Evolutionary conservation across 2,888 invertebrate species (phyloP).

Genomic region (Aspidapion aeneum): DNA sequence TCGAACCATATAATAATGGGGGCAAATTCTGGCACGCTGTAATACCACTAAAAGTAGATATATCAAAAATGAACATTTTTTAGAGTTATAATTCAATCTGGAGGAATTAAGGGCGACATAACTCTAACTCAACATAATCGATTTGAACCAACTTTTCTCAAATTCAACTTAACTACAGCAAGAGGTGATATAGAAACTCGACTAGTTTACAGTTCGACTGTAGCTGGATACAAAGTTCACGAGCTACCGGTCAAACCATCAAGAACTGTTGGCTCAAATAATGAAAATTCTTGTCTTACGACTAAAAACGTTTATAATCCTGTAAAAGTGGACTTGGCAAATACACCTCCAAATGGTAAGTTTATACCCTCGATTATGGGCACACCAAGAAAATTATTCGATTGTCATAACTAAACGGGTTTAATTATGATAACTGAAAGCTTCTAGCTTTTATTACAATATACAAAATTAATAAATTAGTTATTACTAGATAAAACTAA

Average conservation of each 20-base stretch:
- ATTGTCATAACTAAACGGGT: too few relatives aligned
- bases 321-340: constrained; percentile 52
- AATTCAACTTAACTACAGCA: constrained; percentile 65
- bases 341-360: constrained; percentile 64
- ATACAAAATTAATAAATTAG: too few relatives aligned
- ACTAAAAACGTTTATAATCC: constrained; percentile 81
- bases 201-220: constrained; percentile 69
- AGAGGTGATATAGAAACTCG: constrained; percentile 65
- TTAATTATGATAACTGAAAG: too few relatives aligned
- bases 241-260: constrained; percentile 64
- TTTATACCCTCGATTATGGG: too few relatives aligned
- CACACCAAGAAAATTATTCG: too few relatives aligned
- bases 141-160: constrained; percentile 79
- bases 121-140: constrained; percentile 75
- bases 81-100: constrained; percentile 69
- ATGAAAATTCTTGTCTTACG: constrained; percentile 58
- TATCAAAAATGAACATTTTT: constrained; percentile 15
- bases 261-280: constrained; percentile 48
- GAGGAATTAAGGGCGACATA: constrained; percentile 78
- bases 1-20: too few relatives aligned
- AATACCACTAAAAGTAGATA: too few relatives aligned
- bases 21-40: too few relatives aligned
- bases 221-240: constrained; percentile 67
- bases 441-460: too few relatives aligned
- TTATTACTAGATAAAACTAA: too few relatives aligned